Conservation (phyloP, 2,113 vertebrate genomes). For the Anser brachyrhynchus region DNA sequence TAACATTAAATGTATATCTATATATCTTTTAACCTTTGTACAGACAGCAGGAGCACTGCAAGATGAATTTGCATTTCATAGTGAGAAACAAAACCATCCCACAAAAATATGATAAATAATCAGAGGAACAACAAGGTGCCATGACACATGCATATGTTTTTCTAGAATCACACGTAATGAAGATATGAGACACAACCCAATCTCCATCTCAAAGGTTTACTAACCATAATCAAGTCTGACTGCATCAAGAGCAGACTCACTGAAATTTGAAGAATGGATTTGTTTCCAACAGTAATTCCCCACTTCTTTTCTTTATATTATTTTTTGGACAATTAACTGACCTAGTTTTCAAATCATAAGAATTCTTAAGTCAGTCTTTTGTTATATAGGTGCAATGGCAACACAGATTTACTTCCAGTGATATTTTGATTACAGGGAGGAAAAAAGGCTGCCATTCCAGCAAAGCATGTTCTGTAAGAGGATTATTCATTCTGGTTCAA, state of each 20-base stretch:
- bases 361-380: not conserved
- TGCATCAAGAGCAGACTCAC: not conserved
- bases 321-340: conserved; percentile 32
- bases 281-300: not conserved
- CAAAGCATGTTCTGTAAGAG: not conserved
- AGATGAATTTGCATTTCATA: conserved; percentile 68
- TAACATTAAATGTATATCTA: conserved; percentile 57
- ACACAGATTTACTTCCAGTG: not conserved
- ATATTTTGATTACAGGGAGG: not conserved
- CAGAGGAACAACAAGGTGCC: conserved; percentile 57
- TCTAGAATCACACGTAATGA: conserved; percentile 50
- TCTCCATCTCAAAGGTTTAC: conserved; percentile 68
- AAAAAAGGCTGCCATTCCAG: not conserved
- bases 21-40: conserved; percentile 64
- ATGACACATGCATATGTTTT: conserved; percentile 43
- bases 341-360: conserved; percentile 15
- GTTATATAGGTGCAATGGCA: not conserved
- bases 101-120: conserved; percentile 67
- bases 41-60: conserved; percentile 47
- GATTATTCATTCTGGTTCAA: not conserved
- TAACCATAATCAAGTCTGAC: conserved; percentile 3
- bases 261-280: conserved; percentile 6
- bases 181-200: conserved; percentile 30
- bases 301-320: not conserved
- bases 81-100: conserved; percentile 48